Base-by-base conservation (phyloP, 53 echinoderm and acorn worm genomes). In the Astropecten irregularis region DNA sequence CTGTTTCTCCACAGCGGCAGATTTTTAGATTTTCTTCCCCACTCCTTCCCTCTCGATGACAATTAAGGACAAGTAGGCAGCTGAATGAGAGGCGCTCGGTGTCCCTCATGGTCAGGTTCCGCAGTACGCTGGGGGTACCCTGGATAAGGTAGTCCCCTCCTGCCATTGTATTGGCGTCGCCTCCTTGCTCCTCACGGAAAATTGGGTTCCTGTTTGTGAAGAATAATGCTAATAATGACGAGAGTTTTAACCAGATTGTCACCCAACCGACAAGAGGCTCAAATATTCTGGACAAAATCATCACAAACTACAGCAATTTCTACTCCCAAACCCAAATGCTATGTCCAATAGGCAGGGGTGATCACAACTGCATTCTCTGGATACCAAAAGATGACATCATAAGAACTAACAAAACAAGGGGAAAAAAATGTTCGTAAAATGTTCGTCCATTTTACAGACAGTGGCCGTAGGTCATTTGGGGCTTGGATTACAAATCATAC, bases 231-330 rank as follows among this genome's bases (percentile, higher is more conserved):
- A 3, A 63, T 23, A 29, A 52, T 21, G 22, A 55, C 36, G 28
- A 2, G 22, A 31, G 26, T 20, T 76, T 76, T 37, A 57, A 46
- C 20, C 76, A 57, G 57, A 58, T 57, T 34, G 40, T 76, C 37
- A n/a, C 58, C 21, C 76, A 34, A 76, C 56, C 58, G 6, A 76
- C 76, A 8, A 54, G 76, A 40, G 76, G 76, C 11, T 23, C 35
- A 35, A 76, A 76, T 29, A 76, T 60, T 2, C 61, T 60, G 0
- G 77, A 77, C 77, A 60, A 77, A 42, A 77, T 77, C 39, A 60
- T 77, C 38, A 77, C 77, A 15, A 59, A 58, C 42, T 59, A 77
- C 42, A 38, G 25, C 13, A 25, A 5, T 31, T 77, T 77, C 59
- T 77, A 77, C 19, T 59, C 23, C n/a, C 59, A 77, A 1, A 47